Conservation (phyloP, 2,797 vertebrate species). For the Danio kyathit region DNA sequence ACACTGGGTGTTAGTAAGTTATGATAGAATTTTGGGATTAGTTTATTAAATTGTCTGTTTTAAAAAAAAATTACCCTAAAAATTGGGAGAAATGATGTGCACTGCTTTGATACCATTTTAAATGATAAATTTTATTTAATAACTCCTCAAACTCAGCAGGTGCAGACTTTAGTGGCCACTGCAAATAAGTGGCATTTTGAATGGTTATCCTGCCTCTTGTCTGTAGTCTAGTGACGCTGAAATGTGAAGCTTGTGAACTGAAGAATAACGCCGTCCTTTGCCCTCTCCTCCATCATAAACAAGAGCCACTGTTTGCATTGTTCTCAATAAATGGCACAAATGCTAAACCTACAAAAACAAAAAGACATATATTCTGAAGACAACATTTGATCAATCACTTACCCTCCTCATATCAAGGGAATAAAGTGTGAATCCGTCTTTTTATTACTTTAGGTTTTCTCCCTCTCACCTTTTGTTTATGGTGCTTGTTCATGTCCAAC, state of each 20-base stretch:
- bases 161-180: background rate
- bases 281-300: background rate
- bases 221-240: background rate
- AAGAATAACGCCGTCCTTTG: background rate
- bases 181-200: background rate
- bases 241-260: background rate
- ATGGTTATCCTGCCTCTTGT: background rate
- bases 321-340: slow-evolving; percentile 7
- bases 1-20: no score
- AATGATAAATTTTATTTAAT: background rate
- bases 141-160: background rate
- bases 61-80: background rate
- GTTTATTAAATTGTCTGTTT: background rate
- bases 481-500: background rate
- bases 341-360: background rate
- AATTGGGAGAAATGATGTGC: background rate
- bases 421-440: background rate
- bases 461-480: slow-evolving; percentile 3
- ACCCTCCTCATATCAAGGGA: background rate
- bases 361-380: background rate
- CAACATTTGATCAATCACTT: background rate
- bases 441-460: background rate
- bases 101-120: background rate
- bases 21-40: no score
- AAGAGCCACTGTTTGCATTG: background rate